phyloP scores from a whole-genome alignment of 92 coral and sea anemone species.

The Epizoanthus stellaris region DNA sequence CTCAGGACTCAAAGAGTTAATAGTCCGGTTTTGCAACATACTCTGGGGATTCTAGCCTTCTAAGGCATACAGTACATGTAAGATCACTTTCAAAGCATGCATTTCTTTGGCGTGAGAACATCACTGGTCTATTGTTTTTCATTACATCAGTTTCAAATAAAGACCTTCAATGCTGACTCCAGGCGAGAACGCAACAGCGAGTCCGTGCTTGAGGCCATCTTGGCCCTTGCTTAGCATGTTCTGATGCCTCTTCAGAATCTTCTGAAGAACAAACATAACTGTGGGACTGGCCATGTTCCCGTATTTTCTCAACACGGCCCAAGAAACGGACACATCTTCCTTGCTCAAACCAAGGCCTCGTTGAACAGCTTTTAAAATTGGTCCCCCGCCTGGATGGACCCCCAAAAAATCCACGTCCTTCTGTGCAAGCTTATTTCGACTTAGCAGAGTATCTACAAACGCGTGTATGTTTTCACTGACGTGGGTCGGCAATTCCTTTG shows the following conservation, averaged over 20 bases:
- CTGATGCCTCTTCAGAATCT: constrained; percentile 18
- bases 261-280: constrained; percentile 13
- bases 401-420: constrained; percentile 25
- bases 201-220: constrained; percentile 10
- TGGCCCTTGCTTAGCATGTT: constrained; percentile 11
- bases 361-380: constrained; percentile 20
- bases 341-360: constrained; percentile 27
- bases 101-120: too few species aligned
- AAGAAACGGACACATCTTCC: constrained; percentile 15
- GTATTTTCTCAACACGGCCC: constrained; percentile 33
- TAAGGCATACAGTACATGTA: too few species aligned
- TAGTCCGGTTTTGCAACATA: too few species aligned
- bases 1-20: too few species aligned
- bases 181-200: constrained; percentile 17
- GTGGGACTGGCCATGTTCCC: constrained; percentile 32
- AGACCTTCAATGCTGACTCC: constrained; percentile 34
- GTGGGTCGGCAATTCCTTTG: constrained; percentile 18
- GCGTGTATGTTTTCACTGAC: constrained; percentile 16
- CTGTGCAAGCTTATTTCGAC: constrained; percentile 12
- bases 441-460: constrained; percentile 12
- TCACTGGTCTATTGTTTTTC: background rate
- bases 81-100: too few species aligned
- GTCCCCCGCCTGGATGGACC: constrained; percentile 33
- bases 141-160: constrained; percentile 10
- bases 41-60: too few species aligned